Evolutionary conservation across 2,888 invertebrate genomes (phyloP), one percentile per base, ranked within the genome.

Genomic region (Marasmarcha lunaedactyla): DNA sequence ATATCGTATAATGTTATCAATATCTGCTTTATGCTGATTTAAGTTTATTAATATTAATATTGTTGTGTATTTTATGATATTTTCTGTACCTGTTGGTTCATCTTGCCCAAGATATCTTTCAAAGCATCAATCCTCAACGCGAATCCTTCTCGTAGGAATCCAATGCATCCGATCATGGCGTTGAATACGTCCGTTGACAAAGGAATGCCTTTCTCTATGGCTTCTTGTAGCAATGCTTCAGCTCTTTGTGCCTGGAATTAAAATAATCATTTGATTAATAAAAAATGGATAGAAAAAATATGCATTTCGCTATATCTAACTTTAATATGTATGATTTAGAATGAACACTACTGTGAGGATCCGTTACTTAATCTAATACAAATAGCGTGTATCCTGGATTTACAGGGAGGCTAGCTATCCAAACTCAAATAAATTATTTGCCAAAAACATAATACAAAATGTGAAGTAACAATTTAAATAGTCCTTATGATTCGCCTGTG

Each of bases 151-250:
- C 87, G 89, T 0, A 92, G 48, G 45, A 87, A 87, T 14, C 85
- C 86, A 0, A 86, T 73, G 35, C 88, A 83, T 1, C 64, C 64
- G 3, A 96, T 77, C 0, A 95, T 55, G 0, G 87, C 60, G 67
- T 95, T 95, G 55, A 88, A 95, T 0, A 90, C 88, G 42, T 85
- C 79, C 0, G 88, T 79, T 42, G 88, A 88, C 13, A 94, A 55
- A 6, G 79, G 66, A 1, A 92, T 64, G 12, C 87, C 85, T 46
- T 91, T 89, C 36, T 88, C 84, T 42, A 78, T 63, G 0, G 91
- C 89, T 54, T 93, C 89, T 46, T 88, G 79, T 13, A 87, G 87
- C 4, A 92, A 58, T 3, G 84, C 65, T 60, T 86, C 87, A 0
- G 91, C 90, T 48, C 87, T 72, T 36, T 90, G 88, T 2, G 88